These are phyloP conservation scores for Chrysolina haemoptera DNA, from an alignment of 2,888 invertebrate genomes.

Conservation along the genomic window DNA sequence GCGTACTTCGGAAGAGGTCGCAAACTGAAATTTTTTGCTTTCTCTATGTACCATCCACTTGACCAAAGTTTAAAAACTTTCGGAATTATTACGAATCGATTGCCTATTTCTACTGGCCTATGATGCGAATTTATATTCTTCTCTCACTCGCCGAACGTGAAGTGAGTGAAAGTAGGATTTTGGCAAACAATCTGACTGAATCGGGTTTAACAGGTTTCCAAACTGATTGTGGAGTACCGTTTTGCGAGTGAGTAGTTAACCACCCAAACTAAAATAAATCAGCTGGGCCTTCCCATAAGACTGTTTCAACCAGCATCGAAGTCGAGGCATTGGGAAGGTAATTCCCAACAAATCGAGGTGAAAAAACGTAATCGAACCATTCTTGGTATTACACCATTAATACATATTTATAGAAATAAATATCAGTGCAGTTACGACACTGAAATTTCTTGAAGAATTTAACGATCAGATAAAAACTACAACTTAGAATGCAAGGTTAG, in stretches of 20 bases:
- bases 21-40: too few species aligned
- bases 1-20: too few species aligned
- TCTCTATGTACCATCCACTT: too few species aligned
- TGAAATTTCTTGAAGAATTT: background rate
- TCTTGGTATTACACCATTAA: background rate
- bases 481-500: background rate
- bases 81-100: too few species aligned
- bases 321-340: background rate
- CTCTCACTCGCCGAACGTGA: background rate
- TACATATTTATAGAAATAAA: background rate
- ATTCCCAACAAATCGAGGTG: conserved; percentile 11
- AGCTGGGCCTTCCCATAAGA: conserved; percentile 10
- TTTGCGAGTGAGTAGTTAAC: background rate
- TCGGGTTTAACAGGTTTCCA: background rate
- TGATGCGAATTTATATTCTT: conserved; percentile 2
- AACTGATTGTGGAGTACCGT: background rate
- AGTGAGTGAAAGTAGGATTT: background rate
- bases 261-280: background rate
- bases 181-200: background rate
- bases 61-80: too few species aligned
- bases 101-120: too few species aligned
- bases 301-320: background rate
- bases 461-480: background rate
- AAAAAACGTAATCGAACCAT: background rate
- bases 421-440: background rate